These are phyloP conservation scores for Sebastes nivosus DNA, from an alignment of 2,797 vertebrate genomes.

Conservation along the genomic window DNA sequence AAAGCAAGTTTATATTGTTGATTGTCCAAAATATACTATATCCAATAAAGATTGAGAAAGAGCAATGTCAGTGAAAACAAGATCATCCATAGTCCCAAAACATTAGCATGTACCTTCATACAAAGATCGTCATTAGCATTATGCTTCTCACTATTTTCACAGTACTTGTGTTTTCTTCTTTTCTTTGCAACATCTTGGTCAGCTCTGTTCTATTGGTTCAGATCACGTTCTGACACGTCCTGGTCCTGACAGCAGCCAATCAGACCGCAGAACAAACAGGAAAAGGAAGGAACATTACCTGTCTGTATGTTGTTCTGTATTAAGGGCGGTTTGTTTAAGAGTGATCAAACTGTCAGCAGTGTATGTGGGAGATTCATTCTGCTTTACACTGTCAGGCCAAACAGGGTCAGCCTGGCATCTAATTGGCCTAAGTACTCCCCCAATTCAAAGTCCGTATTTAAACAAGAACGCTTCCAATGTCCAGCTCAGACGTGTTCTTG, in stretches of 20 bases:
- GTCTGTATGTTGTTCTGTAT: slow-evolving; percentile 7
- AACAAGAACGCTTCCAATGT: neutral
- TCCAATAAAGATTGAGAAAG: neutral
- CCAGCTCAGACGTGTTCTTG: neutral
- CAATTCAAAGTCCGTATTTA: neutral
- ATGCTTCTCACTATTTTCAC: neutral
- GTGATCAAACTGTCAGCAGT: neutral
- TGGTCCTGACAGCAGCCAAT: slow-evolving; percentile 58
- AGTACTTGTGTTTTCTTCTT: neutral
- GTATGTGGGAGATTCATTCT: neutral
- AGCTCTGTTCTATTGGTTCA: neutral
- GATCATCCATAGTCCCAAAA: neutral
- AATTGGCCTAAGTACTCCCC: neutral
- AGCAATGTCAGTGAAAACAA: neutral
- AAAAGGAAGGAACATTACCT: neutral
- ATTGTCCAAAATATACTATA: neutral
- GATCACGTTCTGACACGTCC: slow-evolving; percentile 14
- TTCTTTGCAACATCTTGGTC: neutral
- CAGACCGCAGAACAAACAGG: slow-evolving; percentile 23
- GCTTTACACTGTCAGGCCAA: neutral
- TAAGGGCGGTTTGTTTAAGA: neutral
- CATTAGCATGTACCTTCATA: neutral
- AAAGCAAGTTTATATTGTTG: neutral
- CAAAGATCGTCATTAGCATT: neutral
- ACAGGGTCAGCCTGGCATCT: neutral